A percentile compares a stretch with the other conserved stretches of the same genome.
Evolutionary conservation across 1,140 invertebrate genomes (phyloP).

Genomic region (Drosophila lacteicornis): DNA sequence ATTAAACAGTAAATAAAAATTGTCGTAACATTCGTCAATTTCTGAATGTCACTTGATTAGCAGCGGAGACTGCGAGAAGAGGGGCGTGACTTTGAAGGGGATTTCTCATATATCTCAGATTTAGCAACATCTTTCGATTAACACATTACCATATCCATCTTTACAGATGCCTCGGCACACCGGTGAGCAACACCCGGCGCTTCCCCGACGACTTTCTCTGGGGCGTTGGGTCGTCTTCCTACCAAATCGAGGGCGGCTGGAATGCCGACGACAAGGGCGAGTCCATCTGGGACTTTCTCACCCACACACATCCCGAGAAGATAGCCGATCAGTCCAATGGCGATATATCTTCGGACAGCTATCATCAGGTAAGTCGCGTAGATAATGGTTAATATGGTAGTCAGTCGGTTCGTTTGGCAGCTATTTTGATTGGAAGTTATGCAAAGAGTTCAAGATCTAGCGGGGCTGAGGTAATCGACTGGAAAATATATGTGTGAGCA

Average conservation of each 20-base stretch:
- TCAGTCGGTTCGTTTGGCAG: constrained; percentile 13
- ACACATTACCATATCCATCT: constrained; percentile 36
- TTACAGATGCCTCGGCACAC: constrained; percentile 46
- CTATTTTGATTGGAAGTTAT: constrained; percentile 34
- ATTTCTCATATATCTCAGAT: not conserved
- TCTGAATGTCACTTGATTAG: constrained; percentile 46
- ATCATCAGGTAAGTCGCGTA: constrained; percentile 85
- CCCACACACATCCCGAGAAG: constrained; percentile 85
- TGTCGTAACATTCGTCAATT: constrained; percentile 38
- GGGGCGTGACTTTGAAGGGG: not conserved
- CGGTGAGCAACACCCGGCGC: constrained; percentile 46
- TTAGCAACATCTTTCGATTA: constrained; percentile 27
- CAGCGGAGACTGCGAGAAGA: not conserved
- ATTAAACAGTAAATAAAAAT: constrained; percentile 38
- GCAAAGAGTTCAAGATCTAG: constrained; percentile 52
- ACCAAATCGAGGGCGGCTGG: constrained; percentile 91
- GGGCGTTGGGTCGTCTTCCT: constrained; percentile 86
- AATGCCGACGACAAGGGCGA: constrained; percentile 87
- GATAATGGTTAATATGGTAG: constrained; percentile 12
- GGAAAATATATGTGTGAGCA: constrained; percentile 44
- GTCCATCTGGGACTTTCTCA: constrained; percentile 87
- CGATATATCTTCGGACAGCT: constrained; percentile 86
- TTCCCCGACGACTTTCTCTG: constrained; percentile 87
- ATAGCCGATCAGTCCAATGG: constrained; percentile 87
- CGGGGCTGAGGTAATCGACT: constrained; percentile 45